These are phyloP conservation scores for Chaenogobius annularis DNA, from an alignment of 2,113 vertebrate species.

Conservation along the genomic window DNA sequence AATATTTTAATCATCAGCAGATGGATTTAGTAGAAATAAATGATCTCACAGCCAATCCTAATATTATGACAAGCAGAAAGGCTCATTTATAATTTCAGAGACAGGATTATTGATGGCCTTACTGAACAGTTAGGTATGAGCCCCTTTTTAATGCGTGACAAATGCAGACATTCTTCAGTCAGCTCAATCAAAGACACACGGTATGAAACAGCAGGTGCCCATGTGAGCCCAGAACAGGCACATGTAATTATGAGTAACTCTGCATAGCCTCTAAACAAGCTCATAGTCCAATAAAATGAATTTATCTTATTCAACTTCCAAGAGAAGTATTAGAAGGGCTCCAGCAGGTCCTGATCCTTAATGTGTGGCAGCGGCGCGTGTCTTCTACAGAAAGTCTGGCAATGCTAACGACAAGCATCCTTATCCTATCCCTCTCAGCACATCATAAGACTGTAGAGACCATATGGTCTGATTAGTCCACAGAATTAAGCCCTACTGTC, in stretches of 20 bases:
- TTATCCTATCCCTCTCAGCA: constrained; percentile 51
- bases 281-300: neutral
- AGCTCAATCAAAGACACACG: constrained; percentile 48
- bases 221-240: constrained; percentile 49
- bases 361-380: constrained; percentile 31
- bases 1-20: constrained; percentile 29
- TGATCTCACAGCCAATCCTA: constrained; percentile 32
- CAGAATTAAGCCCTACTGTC: constrained; percentile 61
- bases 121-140: constrained; percentile 35
- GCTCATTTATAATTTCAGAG: constrained; percentile 44
- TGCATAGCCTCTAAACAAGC: neutral
- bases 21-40: constrained; percentile 42
- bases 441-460: constrained; percentile 59
- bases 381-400: constrained; percentile 38
- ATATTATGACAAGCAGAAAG: constrained; percentile 39
- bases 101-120: constrained; percentile 22
- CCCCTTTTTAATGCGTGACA: constrained; percentile 38
- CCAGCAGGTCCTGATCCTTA: constrained; percentile 38
- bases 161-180: constrained; percentile 36
- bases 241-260: constrained; percentile 48
- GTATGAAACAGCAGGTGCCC: constrained; percentile 42
- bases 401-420: constrained; percentile 41
- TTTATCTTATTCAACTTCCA: constrained; percentile 17
- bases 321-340: constrained; percentile 14
- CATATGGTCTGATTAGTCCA: constrained; percentile 68